Percentiles rank a stretch among this genome's conserved stretches.
These are phyloP conservation scores for Atherinosoma microstoma DNA, from an alignment of 2,797 vertebrate genomes.

Conservation along the genomic window DNA sequence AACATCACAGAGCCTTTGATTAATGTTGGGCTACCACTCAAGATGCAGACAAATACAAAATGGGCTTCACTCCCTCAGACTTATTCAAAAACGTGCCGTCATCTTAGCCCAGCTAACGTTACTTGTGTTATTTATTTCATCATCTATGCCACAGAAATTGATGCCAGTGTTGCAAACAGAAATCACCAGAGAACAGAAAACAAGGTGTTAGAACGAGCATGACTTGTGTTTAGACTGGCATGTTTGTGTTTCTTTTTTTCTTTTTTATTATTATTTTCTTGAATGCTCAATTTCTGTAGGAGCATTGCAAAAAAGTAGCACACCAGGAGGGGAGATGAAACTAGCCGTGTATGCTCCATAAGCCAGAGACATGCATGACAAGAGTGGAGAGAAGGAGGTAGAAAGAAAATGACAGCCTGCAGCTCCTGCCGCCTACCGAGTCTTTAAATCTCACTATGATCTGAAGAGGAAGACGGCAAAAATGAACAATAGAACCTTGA, in stretches of 20 bases:
- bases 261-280: not conserved
- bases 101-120: constrained; percentile 9
- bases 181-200: constrained; percentile 30
- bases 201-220: constrained; percentile 23
- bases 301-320: constrained; percentile 23
- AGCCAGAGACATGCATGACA: constrained; percentile 49
- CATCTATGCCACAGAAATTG: not conserved
- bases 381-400: constrained; percentile 49
- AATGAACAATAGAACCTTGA: constrained; percentile 69
- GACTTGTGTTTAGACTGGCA: constrained; percentile 40
- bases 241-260: constrained; percentile 11
- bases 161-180: constrained; percentile 4
- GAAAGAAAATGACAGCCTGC: constrained; percentile 59
- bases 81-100: not conserved
- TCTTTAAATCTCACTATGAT: constrained; percentile 75
- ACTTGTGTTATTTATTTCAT: not conserved
- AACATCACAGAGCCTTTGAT: not conserved
- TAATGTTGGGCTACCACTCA: not conserved
- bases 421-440: constrained; percentile 59
- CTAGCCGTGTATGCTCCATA: constrained; percentile 40
- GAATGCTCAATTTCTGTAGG: constrained; percentile 29
- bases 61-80: not conserved
- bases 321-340: constrained; percentile 44
- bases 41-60: not conserved
- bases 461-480: constrained; percentile 65